A percentile compares a stretch with the other conserved stretches of the same genome.
Evolutionary conservation across 2,113 vertebrate genomes (phyloP).

Genomic region (Oreotragus oreotragus): DNA sequence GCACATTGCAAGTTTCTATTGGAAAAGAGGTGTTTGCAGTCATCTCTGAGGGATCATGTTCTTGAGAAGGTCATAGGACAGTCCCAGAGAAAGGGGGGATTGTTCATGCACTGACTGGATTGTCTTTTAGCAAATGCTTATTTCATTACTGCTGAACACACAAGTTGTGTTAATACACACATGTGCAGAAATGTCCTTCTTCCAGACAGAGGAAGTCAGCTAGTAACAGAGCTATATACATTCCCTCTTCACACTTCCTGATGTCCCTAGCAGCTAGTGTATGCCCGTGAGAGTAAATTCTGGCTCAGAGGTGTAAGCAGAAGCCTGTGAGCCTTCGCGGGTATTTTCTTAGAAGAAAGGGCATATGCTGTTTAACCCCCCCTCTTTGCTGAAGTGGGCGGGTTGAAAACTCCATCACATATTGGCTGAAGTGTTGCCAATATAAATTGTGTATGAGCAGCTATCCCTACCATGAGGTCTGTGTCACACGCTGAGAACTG

Average conservation of each 20-base stretch:
- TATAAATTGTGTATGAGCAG: not conserved
- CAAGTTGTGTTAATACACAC: not conserved
- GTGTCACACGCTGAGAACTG: not conserved
- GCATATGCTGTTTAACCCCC: not conserved
- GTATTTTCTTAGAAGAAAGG: not conserved
- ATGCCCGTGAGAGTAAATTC: not conserved
- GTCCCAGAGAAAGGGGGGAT: not conserved
- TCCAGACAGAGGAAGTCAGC: not conserved
- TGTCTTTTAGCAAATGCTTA: not conserved
- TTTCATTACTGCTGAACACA: not conserved
- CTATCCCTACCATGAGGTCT: not conserved
- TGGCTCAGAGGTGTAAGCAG: not conserved
- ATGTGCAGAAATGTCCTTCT: not conserved
- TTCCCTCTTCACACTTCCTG: not conserved
- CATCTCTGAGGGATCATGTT: not conserved
- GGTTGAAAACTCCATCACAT: not conserved
- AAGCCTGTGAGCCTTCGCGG: not conserved
- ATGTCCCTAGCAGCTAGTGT: not conserved
- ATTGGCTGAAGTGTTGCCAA: not conserved
- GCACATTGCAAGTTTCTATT: not conserved
- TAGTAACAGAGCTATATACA: not conserved
- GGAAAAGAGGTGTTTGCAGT: not conserved
- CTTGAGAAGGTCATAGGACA: not conserved
- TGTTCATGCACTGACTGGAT: not conserved
- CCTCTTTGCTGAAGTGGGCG: not conserved